phyloP scores from a whole-genome alignment of 2,888 invertebrate genomes.

The Machimus rusticus region DNA sequence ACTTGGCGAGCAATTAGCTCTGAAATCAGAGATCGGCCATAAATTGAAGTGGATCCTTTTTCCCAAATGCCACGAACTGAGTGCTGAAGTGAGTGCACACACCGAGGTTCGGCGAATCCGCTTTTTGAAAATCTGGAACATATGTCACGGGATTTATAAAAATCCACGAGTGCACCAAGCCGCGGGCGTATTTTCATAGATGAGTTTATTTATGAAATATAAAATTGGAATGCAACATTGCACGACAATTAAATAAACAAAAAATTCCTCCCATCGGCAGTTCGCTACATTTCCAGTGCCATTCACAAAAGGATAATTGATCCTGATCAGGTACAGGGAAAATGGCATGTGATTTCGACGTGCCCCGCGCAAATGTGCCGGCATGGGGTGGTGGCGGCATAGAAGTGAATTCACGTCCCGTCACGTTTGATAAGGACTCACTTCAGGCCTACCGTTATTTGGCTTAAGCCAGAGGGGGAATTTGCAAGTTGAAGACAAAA shows the following conservation, averaged over 20 bases:
- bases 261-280: background rate
- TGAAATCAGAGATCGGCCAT: slow-evolving; percentile 47
- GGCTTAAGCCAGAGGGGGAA: slow-evolving; percentile 8
- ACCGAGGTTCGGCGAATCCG: slow-evolving; percentile 22
- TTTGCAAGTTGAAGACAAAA: slow-evolving; percentile 5
- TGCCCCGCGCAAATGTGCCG: background rate
- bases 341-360: slow-evolving; percentile 28
- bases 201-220: background rate
- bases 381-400: background rate
- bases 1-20: slow-evolving; percentile 47
- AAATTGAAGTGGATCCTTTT: slow-evolving; percentile 45
- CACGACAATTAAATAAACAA: background rate
- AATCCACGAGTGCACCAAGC: background rate
- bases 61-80: slow-evolving; percentile 11
- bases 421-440: slow-evolving; percentile 15
- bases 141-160: background rate
- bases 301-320: slow-evolving; percentile 22
- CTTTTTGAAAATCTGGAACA: background rate
- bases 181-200: background rate
- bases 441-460: slow-evolving; percentile 27
- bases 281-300: background rate
- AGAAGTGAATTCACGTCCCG: slow-evolving; percentile 12
- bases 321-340: slow-evolving; percentile 7
- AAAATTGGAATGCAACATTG: background rate
- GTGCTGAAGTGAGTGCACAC: background rate